Percentiles rank a stretch among this genome's conserved stretches.
Conservation (phyloP, 53 echinoderm and acorn worm species). For the Arbacia lixula region DNA sequence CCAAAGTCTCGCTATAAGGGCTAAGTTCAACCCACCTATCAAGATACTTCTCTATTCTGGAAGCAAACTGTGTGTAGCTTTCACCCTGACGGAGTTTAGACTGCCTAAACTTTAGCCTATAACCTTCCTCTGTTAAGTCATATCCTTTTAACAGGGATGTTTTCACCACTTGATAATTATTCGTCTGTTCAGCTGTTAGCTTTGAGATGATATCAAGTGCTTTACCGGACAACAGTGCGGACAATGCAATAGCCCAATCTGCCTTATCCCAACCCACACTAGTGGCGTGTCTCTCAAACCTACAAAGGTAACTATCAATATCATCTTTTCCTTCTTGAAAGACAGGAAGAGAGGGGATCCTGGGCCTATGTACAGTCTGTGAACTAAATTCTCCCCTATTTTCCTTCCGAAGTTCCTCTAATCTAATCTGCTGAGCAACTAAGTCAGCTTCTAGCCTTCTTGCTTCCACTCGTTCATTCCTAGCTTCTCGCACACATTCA, state of each 20-base stretch:
- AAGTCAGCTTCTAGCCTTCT: no score
- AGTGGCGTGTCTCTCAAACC: conserved; percentile 68
- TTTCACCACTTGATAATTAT: conserved; percentile 53
- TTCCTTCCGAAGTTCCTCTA: no score
- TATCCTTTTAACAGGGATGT: conserved; percentile 53
- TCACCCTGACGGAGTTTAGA: conserved; percentile 53
- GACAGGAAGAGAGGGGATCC: conserved; percentile 63
- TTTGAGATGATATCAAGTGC: conserved; percentile 62
- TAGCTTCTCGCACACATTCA: conserved; percentile 22
- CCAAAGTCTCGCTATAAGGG: not conserved
- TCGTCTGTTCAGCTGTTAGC: conserved; percentile 33
- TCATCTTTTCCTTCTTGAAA: conserved; percentile 73
- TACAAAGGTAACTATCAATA: conserved; percentile 66
- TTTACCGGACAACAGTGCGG: conserved; percentile 69
- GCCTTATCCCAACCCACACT: conserved; percentile 43
- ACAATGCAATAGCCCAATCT: conserved; percentile 62
- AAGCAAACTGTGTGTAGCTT: conserved; percentile 56
- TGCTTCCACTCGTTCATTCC: conserved; percentile 15
- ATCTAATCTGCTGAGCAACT: no score
- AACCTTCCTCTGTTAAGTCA: conserved; percentile 65
- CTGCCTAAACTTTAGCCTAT: conserved; percentile 60
- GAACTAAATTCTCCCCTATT: no score
- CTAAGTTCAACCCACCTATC: conserved; percentile 69
- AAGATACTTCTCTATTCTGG: conserved; percentile 45
- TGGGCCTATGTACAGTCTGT: conserved; percentile 3